Conservation (phyloP, 2,113 vertebrate species). For the Candoia aspera region DNA sequence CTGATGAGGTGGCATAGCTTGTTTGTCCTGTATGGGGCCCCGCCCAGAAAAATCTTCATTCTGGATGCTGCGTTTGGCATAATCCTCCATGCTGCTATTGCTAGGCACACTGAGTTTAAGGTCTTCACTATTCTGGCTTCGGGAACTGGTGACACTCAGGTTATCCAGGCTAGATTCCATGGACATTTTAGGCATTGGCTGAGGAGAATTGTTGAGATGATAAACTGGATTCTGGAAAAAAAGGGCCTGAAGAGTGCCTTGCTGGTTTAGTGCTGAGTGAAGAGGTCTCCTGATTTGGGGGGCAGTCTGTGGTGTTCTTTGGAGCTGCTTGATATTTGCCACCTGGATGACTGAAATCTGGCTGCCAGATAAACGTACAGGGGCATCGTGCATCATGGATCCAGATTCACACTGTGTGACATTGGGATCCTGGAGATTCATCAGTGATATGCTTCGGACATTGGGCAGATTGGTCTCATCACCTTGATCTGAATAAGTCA, state of each 20-base stretch:
- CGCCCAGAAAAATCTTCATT: conserved; percentile 80
- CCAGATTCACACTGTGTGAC: conserved; percentile 55
- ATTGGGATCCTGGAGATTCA: conserved; percentile 90
- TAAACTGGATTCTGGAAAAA: conserved; percentile 97
- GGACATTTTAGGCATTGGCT: conserved; percentile 71
- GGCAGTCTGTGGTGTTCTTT: conserved; percentile 86
- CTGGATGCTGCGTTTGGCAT: conserved; percentile 78
- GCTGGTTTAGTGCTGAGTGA: conserved; percentile 83
- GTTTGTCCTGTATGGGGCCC: conserved; percentile 68
- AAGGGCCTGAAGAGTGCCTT: conserved; percentile 87
- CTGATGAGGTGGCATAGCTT: conserved; percentile 79
- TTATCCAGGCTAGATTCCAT: conserved; percentile 92
- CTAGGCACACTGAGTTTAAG: conserved; percentile 80
- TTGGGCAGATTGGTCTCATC: conserved; percentile 81
- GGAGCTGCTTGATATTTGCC: conserved; percentile 77
- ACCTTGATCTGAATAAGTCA: conserved; percentile 84
- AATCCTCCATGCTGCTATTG: conserved; percentile 88
- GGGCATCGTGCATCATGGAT: conserved; percentile 76
- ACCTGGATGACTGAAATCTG: conserved; percentile 82
- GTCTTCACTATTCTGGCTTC: conserved; percentile 87
- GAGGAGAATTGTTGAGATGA: conserved; percentile 85
- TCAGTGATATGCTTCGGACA: conserved; percentile 90
- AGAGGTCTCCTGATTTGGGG: conserved; percentile 89
- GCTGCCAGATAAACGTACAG: conserved; percentile 81
- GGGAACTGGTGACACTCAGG: conserved; percentile 89